A percentile compares a stretch with the other conserved stretches of the same genome.
Evolutionary conservation across 1,140 invertebrate genomes (phyloP).

Genomic region (Euwallacea similis): DNA sequence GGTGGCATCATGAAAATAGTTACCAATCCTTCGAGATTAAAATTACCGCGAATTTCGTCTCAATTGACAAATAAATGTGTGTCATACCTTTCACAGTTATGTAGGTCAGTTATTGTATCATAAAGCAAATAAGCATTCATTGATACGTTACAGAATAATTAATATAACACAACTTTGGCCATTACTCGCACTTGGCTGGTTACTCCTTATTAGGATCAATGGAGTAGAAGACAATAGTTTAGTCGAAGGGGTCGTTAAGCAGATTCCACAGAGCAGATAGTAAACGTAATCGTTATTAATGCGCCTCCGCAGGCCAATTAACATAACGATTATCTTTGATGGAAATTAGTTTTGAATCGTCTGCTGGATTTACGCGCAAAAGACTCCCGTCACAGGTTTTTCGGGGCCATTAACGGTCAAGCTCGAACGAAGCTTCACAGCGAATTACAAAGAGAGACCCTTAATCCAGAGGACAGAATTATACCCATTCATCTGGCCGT

Average conservation of each 20-base stretch:
- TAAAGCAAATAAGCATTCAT: conserved; percentile 1
- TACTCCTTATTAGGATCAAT: conserved; percentile 27
- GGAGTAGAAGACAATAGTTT: conserved; percentile 27
- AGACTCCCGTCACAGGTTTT: too few relatives aligned
- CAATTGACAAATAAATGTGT: too few relatives aligned
- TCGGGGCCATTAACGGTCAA: background rate
- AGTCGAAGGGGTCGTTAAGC: conserved; percentile 19
- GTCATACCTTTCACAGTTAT: too few relatives aligned
- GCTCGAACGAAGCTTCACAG: background rate
- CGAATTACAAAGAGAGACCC: background rate
- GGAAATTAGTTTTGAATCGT: background rate
- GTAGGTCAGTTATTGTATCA: background rate
- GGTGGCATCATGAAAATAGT: too few relatives aligned
- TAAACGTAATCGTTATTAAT: conserved; percentile 26
- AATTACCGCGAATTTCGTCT: too few relatives aligned
- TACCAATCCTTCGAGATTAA: too few relatives aligned
- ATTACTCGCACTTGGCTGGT: conserved; percentile 10
- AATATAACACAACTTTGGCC: conserved; percentile 23
- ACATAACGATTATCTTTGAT: conserved; percentile 3
- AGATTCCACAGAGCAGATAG: conserved; percentile 24
- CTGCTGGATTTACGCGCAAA: too few relatives aligned
- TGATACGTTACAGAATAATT: conserved; percentile 14
- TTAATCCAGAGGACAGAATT: conserved; percentile 16
- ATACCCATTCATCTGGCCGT: conserved; percentile 19
- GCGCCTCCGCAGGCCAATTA: conserved; percentile 10